Evolutionary conservation across 2,888 invertebrate genomes (phyloP), one percentile per base, ranked within the genome.

Genomic region (Cheilosia pagana): DNA sequence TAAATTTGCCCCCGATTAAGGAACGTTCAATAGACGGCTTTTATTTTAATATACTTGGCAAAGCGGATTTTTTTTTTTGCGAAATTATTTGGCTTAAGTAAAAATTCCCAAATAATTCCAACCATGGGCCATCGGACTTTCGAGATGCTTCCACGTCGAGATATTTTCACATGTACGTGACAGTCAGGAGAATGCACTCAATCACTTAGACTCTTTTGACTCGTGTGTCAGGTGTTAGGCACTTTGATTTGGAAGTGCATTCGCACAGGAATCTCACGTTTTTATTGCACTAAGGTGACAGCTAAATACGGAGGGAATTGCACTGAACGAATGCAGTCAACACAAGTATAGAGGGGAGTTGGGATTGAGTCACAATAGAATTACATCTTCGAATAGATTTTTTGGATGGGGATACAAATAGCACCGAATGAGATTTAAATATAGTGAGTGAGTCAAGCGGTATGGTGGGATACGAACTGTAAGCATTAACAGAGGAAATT

Each of bases 171-270:
- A 10, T 10, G 21, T 10, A 67, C 65, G 25, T 25, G 53, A 25
- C 41, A 41, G 28, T 39, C 53, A 28, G 65, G 28, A 41, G 19
- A 67, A 41, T 65, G 65, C 65, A 52, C 53, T 67, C 19, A 52
- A 67, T 28, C 52, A 41, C 16, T 41, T n/a, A 28, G 52, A 48
- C 16, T 52, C 25, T 16, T 52, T 65, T 41, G 52, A 39, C 12
- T 65, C n/a, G 2, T 12, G 5, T 28, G 28, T 19, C 28, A 45
- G 19, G 12, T 21, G 12, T 21, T 14, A 21, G 50, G 35, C 48
- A 48, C 7, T n/a, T 12, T 23, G 0, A 31, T 39, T 63, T 31
- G 31, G 31, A 48, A 31, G 45, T 50, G 7, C 52, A 14, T n/a
- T n/a, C 19, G n/a, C 7, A 14, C 14, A 21, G 52, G 28, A 7